A percentile compares a stretch with the other conserved stretches of the same genome.
These are phyloP conservation scores for Xestobium rufovillosum DNA, from an alignment of 2,888 invertebrate species.

Conservation along the genomic window DNA sequence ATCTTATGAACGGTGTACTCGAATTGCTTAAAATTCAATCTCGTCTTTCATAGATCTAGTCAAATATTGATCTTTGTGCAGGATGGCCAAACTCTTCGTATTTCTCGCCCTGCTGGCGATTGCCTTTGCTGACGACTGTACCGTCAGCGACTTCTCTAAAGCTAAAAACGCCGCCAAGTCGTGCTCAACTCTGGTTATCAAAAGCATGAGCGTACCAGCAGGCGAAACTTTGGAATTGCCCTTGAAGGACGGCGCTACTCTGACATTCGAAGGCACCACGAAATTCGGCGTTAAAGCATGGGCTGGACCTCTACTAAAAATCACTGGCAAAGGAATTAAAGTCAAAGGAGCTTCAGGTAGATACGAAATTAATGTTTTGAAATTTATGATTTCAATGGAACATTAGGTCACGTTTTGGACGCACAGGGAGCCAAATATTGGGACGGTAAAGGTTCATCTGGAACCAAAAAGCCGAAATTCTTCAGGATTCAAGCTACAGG, in stretches of 20 bases:
- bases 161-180: too few species aligned
- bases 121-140: too few species aligned
- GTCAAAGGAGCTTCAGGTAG: slow-evolving; percentile 17
- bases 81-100: too few species aligned
- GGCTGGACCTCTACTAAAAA: slow-evolving; percentile 14
- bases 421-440: slow-evolving; percentile 23
- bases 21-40: too few species aligned
- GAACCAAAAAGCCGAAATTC: slow-evolving; percentile 22
- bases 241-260: slow-evolving; percentile 7
- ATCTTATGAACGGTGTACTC: too few species aligned
- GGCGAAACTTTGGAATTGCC: slow-evolving; percentile 12
- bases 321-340: slow-evolving; percentile 13
- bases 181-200: slow-evolving; percentile 14
- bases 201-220: slow-evolving; percentile 15
- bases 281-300: slow-evolving; percentile 14
- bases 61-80: too few species aligned
- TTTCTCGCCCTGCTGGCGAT: too few species aligned
- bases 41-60: too few species aligned
- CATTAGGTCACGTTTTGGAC: slow-evolving; percentile 20
- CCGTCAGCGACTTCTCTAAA: too few species aligned
- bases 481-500: slow-evolving; percentile 21
- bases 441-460: slow-evolving; percentile 23
- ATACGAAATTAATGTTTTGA: too few species aligned
- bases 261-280: slow-evolving; percentile 15
- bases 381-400: too few species aligned